A percentile compares a stretch with the other conserved stretches of the same genome.
These are phyloP conservation scores for Sturnus vulgaris DNA, from an alignment of 2,113 vertebrate genomes.

Conservation along the genomic window DNA sequence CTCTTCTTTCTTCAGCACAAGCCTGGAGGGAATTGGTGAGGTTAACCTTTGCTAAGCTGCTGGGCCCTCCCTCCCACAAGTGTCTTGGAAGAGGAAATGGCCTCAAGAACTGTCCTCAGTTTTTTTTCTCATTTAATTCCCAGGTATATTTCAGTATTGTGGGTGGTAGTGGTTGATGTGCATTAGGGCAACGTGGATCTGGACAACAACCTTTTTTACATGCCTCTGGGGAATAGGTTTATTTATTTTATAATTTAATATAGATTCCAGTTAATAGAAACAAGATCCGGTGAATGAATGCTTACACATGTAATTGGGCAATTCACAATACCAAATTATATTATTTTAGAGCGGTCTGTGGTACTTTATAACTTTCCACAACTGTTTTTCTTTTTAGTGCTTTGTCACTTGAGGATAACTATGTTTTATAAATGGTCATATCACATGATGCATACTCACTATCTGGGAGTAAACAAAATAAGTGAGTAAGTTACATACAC, in stretches of 20 bases:
- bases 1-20: background rate
- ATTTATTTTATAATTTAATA: background rate
- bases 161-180: background rate
- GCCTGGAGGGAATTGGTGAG: background rate
- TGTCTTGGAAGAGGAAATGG: background rate
- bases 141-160: background rate
- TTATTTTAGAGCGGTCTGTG: background rate
- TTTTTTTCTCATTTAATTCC: background rate
- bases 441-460: background rate
- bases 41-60: background rate
- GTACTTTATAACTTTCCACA: background rate
- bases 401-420: background rate
- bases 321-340: background rate
- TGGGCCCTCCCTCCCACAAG: background rate
- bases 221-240: background rate
- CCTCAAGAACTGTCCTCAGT: fast-evolving
- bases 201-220: background rate
- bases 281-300: background rate
- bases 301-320: background rate
- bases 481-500: background rate
- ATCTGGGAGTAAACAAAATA: background rate
- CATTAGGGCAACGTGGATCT: background rate
- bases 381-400: background rate
- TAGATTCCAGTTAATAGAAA: background rate
- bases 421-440: background rate